Base-by-base conservation (phyloP, 2,797 vertebrate genomes). In the Vultur gryphus region DNA sequence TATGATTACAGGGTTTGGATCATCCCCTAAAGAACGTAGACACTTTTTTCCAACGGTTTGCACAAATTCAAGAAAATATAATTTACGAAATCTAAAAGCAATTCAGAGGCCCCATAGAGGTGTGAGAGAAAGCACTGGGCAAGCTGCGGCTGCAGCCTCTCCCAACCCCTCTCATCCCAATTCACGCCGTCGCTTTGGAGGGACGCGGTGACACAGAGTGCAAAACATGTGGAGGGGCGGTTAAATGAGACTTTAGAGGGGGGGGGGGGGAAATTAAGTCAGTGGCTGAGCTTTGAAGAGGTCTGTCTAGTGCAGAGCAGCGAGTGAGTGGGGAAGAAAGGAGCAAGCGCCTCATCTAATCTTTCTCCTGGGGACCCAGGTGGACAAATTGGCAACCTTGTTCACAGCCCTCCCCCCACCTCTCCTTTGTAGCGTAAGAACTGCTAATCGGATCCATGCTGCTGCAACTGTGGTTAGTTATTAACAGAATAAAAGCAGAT, bases 381-480 rank as follows among this genome's bases (percentile, higher is more conserved):
- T 98, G 98, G 97, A 98, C 98, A 98, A 97, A 98, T 98, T 98
- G 98, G 98, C 98, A 98, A 87, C 98, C 96, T 95, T 88, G 97
- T 96, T 98, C 97, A 65, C 94, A 89, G 97, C 95, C 91, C 91
- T 90, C 94, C 93, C 95, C 94, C 89, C 89, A 85, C 78, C 76
- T 83, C 86, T 92, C 87, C 96, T 98, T 98, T 98, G 98, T 98
- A 96, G 97, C 88, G 2, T 96, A 96, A 97, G 97, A 98, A 97
- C 98, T 97, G 98, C 98, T 98, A 98, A 98, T 98, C 98, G 98
- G 98, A 98, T 98, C 98, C 98, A 98, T 98, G 98, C 98, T 98
- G 98, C 97, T 98, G 97, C 97, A 97, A 98, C 97, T 96, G 98
- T 97, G 97, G 97, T 97, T 98, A 98, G 98, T 98, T 98, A 98